Evolutionary conservation across 2,113 vertebrate species (phyloP), one percentile per base, ranked within the genome.

Genomic region (Triplophysa tibetana): DNA sequence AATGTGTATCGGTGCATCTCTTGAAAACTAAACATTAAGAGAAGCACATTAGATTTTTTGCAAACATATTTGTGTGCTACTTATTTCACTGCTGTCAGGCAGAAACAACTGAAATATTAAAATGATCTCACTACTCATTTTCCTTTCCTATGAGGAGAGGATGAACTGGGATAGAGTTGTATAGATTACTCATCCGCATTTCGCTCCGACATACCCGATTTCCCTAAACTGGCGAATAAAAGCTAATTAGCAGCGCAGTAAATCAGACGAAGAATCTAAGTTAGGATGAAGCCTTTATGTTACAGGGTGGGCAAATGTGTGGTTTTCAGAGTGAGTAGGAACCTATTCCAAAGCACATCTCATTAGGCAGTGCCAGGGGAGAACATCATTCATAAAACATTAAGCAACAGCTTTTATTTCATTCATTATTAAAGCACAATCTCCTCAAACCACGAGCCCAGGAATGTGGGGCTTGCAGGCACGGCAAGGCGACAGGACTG

Each of bases 321-420:
- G 54, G 66, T 43, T 62, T 52, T 79, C 14, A 33, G 24, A 70
- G 67, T 4, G 45, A 52, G 19, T 2, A 17, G 12, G 19, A 61
- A 61, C 67, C 60, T 72, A 68, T 52, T 61, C 61, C 50, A 4
- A 29, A 58, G 21, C 48, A 26, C 54, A 64, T 66, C 72, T 56
- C 65, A 75, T 68, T 38, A 68, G 21, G 48, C 45, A 38, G 58
- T 54, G 74, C 74, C 45, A n/a, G 19, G 21, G 70, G 70, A 79
- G 75, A 4, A 43, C 70, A 12, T 56, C 85, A 86, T 88, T 86
- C 82, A 89, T 90, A 83, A 92, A 89, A 91, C 86, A 91, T 90
- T 68, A 81, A 83, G 79, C 60, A 83, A 75, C 52, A n/a, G 83
- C 81, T 89, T 90, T 86, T 82, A 86, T 88, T 89, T 81, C 81